phyloP scores from a whole-genome alignment of 2,113 vertebrate species.

The Perccottus glenii region DNA sequence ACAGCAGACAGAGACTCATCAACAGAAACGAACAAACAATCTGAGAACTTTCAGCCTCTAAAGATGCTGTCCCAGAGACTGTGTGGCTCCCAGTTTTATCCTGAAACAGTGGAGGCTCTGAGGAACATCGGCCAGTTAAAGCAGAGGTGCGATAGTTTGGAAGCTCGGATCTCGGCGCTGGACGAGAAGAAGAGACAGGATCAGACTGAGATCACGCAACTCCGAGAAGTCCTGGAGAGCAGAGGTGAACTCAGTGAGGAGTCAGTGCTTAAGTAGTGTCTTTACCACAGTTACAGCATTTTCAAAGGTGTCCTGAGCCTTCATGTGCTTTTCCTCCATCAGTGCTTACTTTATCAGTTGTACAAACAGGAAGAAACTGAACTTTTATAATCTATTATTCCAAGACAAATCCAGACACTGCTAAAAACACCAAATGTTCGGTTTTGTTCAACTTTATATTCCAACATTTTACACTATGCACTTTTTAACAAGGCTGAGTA shows the following conservation, averaged over 20 bases:
- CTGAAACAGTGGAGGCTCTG: conserved; percentile 65
- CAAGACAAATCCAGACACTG: too few species aligned
- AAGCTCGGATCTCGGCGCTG: conserved; percentile 64
- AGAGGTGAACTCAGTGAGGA: background rate
- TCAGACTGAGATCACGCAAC: conserved; percentile 54
- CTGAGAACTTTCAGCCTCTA: background rate
- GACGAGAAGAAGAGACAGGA: conserved; percentile 60
- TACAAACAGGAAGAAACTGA: too few species aligned
- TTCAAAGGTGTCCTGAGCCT: too few species aligned
- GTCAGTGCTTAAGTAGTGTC: too few species aligned
- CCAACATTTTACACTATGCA: too few species aligned
- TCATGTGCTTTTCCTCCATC: too few species aligned
- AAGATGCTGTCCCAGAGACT: background rate
- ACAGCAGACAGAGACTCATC: background rate
- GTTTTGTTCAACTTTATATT: too few species aligned
- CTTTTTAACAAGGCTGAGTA: too few species aligned
- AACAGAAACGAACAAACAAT: background rate
- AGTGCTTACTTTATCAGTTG: too few species aligned
- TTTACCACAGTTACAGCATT: too few species aligned
- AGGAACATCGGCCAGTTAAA: conserved; percentile 58
- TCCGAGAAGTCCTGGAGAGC: conserved; percentile 57
- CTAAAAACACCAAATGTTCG: too few species aligned
- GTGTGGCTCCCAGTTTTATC: conserved; percentile 25
- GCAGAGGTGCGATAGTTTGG: conserved; percentile 59
- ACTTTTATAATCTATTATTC: too few species aligned